A percentile compares a stretch with the other conserved stretches of the same genome.
Conservation (phyloP, 2,113 vertebrate genomes). For the Gopherus flavomarginatus region DNA sequence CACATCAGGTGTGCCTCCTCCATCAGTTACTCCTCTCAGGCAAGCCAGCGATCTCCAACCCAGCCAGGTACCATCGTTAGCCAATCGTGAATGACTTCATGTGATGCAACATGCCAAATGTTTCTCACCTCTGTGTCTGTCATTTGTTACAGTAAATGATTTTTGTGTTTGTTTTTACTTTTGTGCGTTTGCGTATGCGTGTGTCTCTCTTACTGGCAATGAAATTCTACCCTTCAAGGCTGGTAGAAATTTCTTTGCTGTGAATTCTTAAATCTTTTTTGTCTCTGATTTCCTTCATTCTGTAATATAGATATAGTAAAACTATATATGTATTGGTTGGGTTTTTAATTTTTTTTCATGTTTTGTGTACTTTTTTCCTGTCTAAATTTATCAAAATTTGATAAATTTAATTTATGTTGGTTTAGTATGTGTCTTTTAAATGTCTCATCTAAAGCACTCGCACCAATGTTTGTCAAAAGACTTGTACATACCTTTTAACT, state of each 20-base stretch:
- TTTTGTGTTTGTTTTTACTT: slow-evolving; percentile 66
- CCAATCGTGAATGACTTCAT: slow-evolving; percentile 85
- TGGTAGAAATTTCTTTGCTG: slow-evolving; percentile 75
- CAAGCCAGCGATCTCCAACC: slow-evolving; percentile 87
- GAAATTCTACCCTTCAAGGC: slow-evolving; percentile 55
- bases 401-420: slow-evolving; percentile 81
- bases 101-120: slow-evolving; percentile 83
- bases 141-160: slow-evolving; percentile 77
- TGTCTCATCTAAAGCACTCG: slow-evolving; percentile 77
- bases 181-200: slow-evolving; percentile 57
- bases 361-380: slow-evolving; percentile 82
- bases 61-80: slow-evolving; percentile 92
- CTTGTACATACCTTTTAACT: slow-evolving; percentile 80
- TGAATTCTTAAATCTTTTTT: slow-evolving; percentile 68
- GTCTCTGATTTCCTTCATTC: slow-evolving; percentile 82
- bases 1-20: slow-evolving; percentile 92
- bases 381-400: slow-evolving; percentile 84
- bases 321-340: slow-evolving; percentile 69
- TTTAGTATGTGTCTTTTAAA: slow-evolving; percentile 80
- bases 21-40: slow-evolving; percentile 85
- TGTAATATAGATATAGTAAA: slow-evolving; percentile 81
- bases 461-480: slow-evolving; percentile 73
- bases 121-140: slow-evolving; percentile 83
- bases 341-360: slow-evolving; percentile 58
- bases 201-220: slow-evolving; percentile 63